Conservation (phyloP, 2,797 vertebrate species). For the Pangasius krempfi region DNA sequence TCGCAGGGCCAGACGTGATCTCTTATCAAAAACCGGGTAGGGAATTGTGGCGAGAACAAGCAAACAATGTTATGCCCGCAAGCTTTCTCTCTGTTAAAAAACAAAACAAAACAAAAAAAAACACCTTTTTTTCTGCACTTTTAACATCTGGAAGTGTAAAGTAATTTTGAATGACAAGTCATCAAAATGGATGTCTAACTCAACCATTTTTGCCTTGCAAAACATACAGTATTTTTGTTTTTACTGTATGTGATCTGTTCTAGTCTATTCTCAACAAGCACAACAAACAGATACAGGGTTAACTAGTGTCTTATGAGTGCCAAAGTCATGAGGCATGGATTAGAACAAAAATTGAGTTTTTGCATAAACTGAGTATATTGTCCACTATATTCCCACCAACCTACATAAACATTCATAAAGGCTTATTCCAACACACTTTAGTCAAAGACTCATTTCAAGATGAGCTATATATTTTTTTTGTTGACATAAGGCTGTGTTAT, state of each 20-base stretch:
- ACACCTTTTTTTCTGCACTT: background rate
- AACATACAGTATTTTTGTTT: background rate
- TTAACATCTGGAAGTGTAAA: background rate
- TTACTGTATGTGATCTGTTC: background rate
- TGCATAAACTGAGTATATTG: too few species aligned
- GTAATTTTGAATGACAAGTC: background rate
- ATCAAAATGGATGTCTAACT: background rate
- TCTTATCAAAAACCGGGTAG: background rate
- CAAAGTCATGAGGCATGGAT: background rate
- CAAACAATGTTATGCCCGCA: background rate
- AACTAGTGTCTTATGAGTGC: background rate
- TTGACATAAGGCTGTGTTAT: conserved; percentile 6
- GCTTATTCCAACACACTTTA: background rate
- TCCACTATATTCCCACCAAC: background rate
- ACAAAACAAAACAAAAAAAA: too few species aligned
- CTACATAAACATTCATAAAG: background rate
- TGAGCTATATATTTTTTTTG: background rate
- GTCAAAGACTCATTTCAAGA: background rate
- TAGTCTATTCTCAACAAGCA: background rate
- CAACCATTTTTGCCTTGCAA: background rate
- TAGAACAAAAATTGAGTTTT: background rate
- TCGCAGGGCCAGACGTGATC: background rate
- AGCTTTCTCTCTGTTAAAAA: background rate
- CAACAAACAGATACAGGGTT: background rate
- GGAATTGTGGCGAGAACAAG: background rate